Evolutionary conservation across 2,113 vertebrate genomes (phyloP).

Genomic region (Nothocercus nigrocapillus): DNA sequence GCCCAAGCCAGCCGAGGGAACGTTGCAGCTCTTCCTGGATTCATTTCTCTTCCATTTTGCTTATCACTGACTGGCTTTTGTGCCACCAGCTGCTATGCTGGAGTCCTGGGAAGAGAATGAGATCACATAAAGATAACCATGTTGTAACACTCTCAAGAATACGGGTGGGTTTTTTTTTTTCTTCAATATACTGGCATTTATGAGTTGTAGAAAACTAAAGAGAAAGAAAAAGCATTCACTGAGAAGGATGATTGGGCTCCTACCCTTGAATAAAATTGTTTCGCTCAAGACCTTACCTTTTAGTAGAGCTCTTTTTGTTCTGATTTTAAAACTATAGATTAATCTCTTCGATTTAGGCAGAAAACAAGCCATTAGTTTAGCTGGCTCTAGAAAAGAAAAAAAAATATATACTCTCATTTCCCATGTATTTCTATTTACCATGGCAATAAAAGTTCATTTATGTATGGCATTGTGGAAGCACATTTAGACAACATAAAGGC

Average conservation of each 20-base stretch:
- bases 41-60: not conserved
- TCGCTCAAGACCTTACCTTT: not conserved
- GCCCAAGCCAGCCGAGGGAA: rapidly evolving
- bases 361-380: conserved; percentile 34
- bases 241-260: not conserved
- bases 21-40: not conserved
- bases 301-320: conserved; percentile 37
- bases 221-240: not conserved
- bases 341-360: conserved; percentile 36
- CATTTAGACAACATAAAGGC: conserved; percentile 29
- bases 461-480: not conserved
- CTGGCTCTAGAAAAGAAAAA: conserved; percentile 18
- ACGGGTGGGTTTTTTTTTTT: not conserved
- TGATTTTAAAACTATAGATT: conserved; percentile 51
- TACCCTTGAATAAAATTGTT: conserved; percentile 40
- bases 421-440: conserved; percentile 27
- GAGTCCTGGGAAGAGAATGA: not conserved
- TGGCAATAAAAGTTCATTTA: conserved; percentile 34
- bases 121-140: not conserved
- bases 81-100: not conserved
- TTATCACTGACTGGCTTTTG: not conserved
- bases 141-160: not conserved
- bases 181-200: rapidly evolving
- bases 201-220: not conserved
- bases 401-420: conserved; percentile 23